Conservation (phyloP, 2,888 invertebrate genomes). For the Caenorhabditis sp. region DNA sequence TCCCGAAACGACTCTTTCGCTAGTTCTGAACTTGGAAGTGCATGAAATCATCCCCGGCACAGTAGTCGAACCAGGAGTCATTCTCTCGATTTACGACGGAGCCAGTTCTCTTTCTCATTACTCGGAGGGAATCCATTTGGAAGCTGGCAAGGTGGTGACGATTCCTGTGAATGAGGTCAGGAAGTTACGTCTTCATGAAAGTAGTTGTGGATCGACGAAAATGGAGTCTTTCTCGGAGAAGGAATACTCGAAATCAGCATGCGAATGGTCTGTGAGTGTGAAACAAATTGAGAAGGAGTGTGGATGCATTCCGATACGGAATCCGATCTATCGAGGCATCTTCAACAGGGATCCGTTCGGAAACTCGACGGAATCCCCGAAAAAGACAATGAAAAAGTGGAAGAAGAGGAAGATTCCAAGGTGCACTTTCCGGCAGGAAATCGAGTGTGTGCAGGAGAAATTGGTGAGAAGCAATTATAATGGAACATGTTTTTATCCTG, state of each 20-base stretch:
- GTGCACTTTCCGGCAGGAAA: constrained; percentile 74
- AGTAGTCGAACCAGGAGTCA: constrained; percentile 74
- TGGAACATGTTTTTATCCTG: neutral
- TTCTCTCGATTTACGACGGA: constrained; percentile 75
- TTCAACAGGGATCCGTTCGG: constrained; percentile 31
- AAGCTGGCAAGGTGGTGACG: constrained; percentile 78
- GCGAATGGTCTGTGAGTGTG: constrained; percentile 74
- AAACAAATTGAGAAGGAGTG: constrained; percentile 65
- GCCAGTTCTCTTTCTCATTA: constrained; percentile 68
- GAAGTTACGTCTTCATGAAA: constrained; percentile 71
- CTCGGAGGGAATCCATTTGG: constrained; percentile 78
- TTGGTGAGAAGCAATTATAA: constrained; percentile 45
- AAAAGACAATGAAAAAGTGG: constrained; percentile 46
- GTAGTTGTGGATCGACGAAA: constrained; percentile 70
- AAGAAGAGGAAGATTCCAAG: constrained; percentile 63
- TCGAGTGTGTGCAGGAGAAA: constrained; percentile 74
- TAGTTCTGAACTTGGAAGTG: constrained; percentile 78
- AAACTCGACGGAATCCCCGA: constrained; percentile 24
- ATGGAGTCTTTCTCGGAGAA: constrained; percentile 68
- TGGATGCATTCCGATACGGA: constrained; percentile 64
- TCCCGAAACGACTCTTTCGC: constrained; percentile 76
- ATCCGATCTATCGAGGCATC: constrained; percentile 60
- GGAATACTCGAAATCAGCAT: constrained; percentile 76
- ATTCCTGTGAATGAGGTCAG: constrained; percentile 79
- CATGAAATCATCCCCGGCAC: constrained; percentile 76